A percentile compares a stretch with the other conserved stretches of the same genome.
These are phyloP conservation scores for Tridacna crocea DNA, from an alignment of 2,888 invertebrate species.

Conservation along the genomic window DNA sequence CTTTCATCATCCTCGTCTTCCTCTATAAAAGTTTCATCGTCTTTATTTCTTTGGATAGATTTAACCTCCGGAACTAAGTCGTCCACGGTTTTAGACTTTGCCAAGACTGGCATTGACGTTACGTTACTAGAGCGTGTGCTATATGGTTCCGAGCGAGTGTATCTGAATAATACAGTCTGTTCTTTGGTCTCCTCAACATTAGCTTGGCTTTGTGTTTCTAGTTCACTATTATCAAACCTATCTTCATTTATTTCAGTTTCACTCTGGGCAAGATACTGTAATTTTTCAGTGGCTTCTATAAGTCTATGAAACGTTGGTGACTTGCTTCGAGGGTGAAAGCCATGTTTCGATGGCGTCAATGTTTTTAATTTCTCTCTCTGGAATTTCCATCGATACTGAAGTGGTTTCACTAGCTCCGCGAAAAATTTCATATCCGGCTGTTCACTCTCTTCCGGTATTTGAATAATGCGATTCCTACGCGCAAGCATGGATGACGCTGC, in stretches of 20 bases:
- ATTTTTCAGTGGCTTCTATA: conserved; percentile 69
- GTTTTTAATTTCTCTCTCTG: conserved; percentile 64
- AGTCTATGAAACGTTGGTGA: conserved; percentile 76
- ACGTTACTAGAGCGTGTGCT: conserved; percentile 36
- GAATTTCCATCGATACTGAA: conserved; percentile 65
- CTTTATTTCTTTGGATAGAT: conserved; percentile 21
- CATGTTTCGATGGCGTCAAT: conserved; percentile 72
- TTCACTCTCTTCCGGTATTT: conserved; percentile 37
- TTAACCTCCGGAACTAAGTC: conserved; percentile 36
- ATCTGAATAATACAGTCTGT: conserved; percentile 9
- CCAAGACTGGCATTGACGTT: conserved; percentile 21
- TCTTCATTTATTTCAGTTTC: conserved; percentile 9
- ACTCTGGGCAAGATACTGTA: conserved; percentile 43
- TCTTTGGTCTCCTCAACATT: conserved; percentile 20
- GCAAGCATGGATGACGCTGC: conserved; percentile 57
- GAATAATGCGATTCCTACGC: conserved; percentile 25
- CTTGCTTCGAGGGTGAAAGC: conserved; percentile 72
- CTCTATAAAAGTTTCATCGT: conserved; percentile 32
- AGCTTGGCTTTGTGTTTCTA: conserved; percentile 48
- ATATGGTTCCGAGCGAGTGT: conserved; percentile 35
- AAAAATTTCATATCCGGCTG: conserved; percentile 64
- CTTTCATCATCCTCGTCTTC: conserved; percentile 31
- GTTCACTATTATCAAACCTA: neutral
- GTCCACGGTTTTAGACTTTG: neutral
- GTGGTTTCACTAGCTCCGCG: conserved; percentile 68